Base-by-base conservation (phyloP, 2,888 invertebrate species). In the Papilio protenor region DNA sequence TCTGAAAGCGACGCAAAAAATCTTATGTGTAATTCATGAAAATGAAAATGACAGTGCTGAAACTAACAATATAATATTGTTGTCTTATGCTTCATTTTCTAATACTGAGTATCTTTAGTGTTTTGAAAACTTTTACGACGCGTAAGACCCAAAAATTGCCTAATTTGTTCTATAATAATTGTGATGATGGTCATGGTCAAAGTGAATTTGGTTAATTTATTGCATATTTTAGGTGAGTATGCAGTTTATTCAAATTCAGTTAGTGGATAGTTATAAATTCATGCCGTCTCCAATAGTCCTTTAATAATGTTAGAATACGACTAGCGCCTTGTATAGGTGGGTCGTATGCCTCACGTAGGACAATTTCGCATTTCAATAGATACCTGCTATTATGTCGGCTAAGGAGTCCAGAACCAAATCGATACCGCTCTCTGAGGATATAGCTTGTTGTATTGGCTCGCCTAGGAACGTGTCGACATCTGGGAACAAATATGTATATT, bases 391-490 rank as follows among this genome's bases (percentile, higher is more conserved):
- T 81, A 97, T 96, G 86, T 97, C 96, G 72, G 95, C 94, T 82
- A 98, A 94, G 45, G 96, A 96, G 84, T 97, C 96, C 82, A 97
- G 94, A 75, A 97, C 97, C 75, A 96, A 94, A 87, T 97, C 97
- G 77, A 97, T 95, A 80, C 97, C 97, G 78, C 97, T 97, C 87
- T 97, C 97, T 33, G 95, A 93, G 27, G 96, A 95, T 82, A 97
- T 95, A 85, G 97, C 96, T 84, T 95, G 95, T 90, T 97, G 97
- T 84, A 97, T 96, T n/a, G 97, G 97, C 83, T 96, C 96, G 6
- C 97, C 98, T 73, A 98, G 93, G 81, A 97, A 94, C 75, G 96
- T 94, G 85, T 97, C 97, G 57, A 97, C 96, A 89, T 97, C 98
- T 97, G 92, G 75, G 86, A 87, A 80, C 77, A 75, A 83, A 83